phyloP scores from a whole-genome alignment of 2,797 vertebrate genomes.

The Propithecus perrieri region DNA sequence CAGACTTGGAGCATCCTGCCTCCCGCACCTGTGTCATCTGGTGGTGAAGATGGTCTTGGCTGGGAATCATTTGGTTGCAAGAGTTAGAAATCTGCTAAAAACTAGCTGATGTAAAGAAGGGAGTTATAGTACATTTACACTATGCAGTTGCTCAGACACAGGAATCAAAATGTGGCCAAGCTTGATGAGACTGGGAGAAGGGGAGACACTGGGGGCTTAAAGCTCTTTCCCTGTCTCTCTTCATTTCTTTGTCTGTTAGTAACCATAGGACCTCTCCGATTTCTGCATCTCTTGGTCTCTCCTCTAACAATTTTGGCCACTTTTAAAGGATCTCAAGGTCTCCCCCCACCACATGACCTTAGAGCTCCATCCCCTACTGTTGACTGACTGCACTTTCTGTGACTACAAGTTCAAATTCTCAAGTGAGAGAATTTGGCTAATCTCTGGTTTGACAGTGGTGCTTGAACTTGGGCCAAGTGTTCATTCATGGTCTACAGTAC shows the following conservation, averaged over 20 bases:
- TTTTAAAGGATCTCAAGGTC: background rate
- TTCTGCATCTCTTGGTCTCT: background rate
- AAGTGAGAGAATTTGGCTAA: background rate
- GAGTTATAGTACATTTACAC: background rate
- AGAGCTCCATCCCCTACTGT: background rate
- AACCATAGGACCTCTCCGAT: background rate
- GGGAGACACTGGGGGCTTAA: background rate
- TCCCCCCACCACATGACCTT: background rate
- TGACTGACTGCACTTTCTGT: background rate
- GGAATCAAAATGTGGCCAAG: background rate
- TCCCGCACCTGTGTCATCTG: background rate
- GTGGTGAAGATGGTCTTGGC: background rate
- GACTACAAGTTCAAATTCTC: slow-evolving; percentile 7
- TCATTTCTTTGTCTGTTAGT: background rate
- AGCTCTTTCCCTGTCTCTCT: background rate
- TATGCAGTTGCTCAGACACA: background rate
- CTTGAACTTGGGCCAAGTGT: background rate
- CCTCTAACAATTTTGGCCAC: background rate
- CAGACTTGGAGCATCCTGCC: background rate
- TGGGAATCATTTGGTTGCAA: background rate
- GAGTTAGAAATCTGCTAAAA: slow-evolving; percentile 7
- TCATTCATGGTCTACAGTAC: background rate
- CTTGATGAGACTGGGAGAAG: background rate
- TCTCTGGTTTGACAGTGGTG: background rate
- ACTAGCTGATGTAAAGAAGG: background rate